Evolutionary conservation across 2,888 invertebrate species (phyloP).

Genomic region (Acrobasis suavella): DNA sequence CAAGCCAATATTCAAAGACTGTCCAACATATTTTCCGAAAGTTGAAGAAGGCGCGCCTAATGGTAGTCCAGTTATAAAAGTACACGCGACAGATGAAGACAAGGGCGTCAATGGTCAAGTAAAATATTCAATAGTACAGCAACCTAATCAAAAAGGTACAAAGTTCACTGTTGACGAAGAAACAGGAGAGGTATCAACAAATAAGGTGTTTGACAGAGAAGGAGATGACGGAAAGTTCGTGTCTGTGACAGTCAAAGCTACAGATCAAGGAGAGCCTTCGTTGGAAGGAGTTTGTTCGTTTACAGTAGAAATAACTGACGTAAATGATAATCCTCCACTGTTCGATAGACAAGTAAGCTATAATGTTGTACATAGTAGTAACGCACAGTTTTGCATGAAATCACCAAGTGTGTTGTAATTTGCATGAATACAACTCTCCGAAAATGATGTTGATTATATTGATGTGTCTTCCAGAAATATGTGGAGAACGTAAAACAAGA

Average conservation of each 20-base stretch:
- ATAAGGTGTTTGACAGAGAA: conserved; percentile 98
- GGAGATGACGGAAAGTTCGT: conserved; percentile 98
- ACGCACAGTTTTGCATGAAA: conserved; percentile 51
- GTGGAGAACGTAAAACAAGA: conserved; percentile 98
- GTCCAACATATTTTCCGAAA: conserved; percentile 95
- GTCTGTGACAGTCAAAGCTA: conserved; percentile 97
- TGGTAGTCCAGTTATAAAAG: conserved; percentile 96
- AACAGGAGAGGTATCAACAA: conserved; percentile 96
- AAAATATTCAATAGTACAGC: conserved; percentile 98
- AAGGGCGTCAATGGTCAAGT: conserved; percentile 98
- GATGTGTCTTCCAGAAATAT: conserved; percentile 90
- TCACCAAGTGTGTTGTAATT: conserved; percentile 39
- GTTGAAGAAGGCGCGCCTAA: conserved; percentile 97
- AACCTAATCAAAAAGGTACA: conserved; percentile 96
- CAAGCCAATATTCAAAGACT: conserved; percentile 97
- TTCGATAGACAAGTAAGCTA: conserved; percentile 95
- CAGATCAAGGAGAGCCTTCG: conserved; percentile 99
- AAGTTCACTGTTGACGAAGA: conserved; percentile 98
- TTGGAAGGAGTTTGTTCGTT: conserved; percentile 99
- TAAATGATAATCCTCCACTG: conserved; percentile 97
- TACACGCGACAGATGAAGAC: conserved; percentile 96
- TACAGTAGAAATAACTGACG: conserved; percentile 98
- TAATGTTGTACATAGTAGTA: conserved; percentile 37
- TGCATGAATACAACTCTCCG: conserved; percentile 48
- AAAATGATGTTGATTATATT: conserved; percentile 44